These are phyloP conservation scores for Tachypleus tridentatus DNA, from an alignment of 1,140 invertebrate species.

Conservation along the genomic window DNA sequence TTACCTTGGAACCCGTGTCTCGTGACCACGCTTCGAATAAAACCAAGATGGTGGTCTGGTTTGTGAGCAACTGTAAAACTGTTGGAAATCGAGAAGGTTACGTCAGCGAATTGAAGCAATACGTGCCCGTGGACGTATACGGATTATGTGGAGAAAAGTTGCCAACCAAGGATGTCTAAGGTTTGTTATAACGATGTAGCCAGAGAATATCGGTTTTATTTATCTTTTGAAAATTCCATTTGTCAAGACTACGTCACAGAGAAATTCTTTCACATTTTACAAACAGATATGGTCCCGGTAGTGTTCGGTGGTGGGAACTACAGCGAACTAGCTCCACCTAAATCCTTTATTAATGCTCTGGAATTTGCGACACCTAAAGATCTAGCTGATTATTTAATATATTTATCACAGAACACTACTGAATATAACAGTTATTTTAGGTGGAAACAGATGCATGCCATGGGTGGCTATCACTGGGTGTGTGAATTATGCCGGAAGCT, in stretches of 20 bases:
- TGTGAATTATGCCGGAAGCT: slow-evolving; percentile 30
- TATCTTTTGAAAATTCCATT: slow-evolving; percentile 38
- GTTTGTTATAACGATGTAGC: slow-evolving; percentile 23
- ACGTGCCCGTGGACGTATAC: slow-evolving; percentile 29
- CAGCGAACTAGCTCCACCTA: slow-evolving; percentile 14
- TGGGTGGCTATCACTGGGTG: slow-evolving; percentile 24
- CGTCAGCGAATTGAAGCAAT: slow-evolving; percentile 24
- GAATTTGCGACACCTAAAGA: slow-evolving; percentile 15
- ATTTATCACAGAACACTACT: slow-evolving; percentile 3
- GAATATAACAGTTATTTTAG: slow-evolving; percentile 11
- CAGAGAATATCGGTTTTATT: slow-evolving; percentile 31
- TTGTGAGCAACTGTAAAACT: slow-evolving; percentile 32
- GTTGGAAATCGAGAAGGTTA: slow-evolving; percentile 25
- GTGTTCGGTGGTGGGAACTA: slow-evolving; percentile 35
- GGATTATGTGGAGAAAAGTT: slow-evolving; percentile 29
- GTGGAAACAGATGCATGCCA: slow-evolving; percentile 13
- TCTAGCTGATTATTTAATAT: slow-evolving; percentile 16
- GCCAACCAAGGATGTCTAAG: slow-evolving; percentile 19
- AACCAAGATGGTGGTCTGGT: slow-evolving; percentile 34
- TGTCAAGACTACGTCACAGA: slow-evolving; percentile 40
- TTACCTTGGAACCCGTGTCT: too few species aligned
- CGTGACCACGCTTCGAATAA: slow-evolving; percentile 21
- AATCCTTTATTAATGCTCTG: slow-evolving; percentile 23
- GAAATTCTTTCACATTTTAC: slow-evolving; percentile 30
- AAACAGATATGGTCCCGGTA: slow-evolving; percentile 32